Base-by-base conservation (phyloP, 2,113 vertebrate genomes). In the Prunella fulvescens region DNA sequence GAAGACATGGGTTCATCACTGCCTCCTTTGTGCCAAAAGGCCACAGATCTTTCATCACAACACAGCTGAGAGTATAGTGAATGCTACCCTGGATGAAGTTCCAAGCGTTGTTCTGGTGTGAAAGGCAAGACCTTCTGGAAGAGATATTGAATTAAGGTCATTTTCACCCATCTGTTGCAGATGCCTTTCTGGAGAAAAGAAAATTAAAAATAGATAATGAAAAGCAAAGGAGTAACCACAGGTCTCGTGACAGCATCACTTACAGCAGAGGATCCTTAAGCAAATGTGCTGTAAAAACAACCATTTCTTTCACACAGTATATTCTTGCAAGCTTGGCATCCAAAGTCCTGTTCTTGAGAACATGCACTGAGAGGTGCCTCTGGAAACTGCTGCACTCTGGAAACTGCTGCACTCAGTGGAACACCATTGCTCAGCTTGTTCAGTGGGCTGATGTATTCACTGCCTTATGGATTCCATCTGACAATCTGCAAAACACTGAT, bases 381-480 rank as follows among this genome's bases (percentile, higher is more conserved):
- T 42, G 71, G n/a, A 51, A 86, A 31, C 19, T 73, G 35, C 57
- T 64, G 50, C 40, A 20, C 35, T 53, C 1, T 42, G 71, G n/a
- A 51, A 86, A 31, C 19, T 73, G 35, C 57, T 64, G 50, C 40
- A 20, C 35, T 53, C 1, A 0, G 26, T 37, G 39, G 14, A 64
- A 31, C 0, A 3, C 35, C 50, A 6, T 26, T 25, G 22, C 78
- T 51, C 51, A 17, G 23, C 40, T 23, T 7, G 26, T 33, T 47
- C 54, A 11, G 28, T 6, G n/a, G n/a, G 57, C 58, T 28, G 19
- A 25, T 2, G 0, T 17, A 15, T 24, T 26, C 7, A 0, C 67
- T 73, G 64, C 82, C 45, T 25, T 20, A 24, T 1, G 22, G 44
- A 50, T 48, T 81, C 79, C 64, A 40, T 7, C 54, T 62, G 71